Evolutionary conservation across 2,113 vertebrate species (phyloP).

Genomic region (Entomyzon cyanotis): DNA sequence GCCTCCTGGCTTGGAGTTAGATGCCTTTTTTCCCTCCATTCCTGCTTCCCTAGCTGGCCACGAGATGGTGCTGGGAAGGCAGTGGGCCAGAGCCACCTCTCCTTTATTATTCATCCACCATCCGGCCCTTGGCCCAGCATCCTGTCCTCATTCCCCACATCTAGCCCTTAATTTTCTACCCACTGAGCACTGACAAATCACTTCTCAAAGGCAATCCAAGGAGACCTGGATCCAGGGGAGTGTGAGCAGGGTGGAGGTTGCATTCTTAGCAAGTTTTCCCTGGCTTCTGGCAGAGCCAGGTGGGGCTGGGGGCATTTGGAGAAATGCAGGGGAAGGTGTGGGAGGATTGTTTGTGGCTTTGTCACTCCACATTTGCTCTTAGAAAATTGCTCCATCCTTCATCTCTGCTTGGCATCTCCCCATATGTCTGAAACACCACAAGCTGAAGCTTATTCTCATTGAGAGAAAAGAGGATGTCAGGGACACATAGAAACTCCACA

Average conservation of each 20-base stretch:
- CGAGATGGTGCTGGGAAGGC: slow-evolving; percentile 39
- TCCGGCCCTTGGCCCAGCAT: neutral
- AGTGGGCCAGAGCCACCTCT: neutral
- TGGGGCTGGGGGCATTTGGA: neutral
- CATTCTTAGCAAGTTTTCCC: neutral
- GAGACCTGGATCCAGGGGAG: neutral
- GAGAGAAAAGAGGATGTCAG: neutral
- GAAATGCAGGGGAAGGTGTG: neutral
- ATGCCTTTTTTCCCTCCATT: neutral
- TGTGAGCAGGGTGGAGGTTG: neutral
- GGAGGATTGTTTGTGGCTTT: neutral
- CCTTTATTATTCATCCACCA: neutral
- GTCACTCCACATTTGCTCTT: neutral
- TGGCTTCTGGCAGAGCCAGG: neutral
- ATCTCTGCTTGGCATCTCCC: neutral
- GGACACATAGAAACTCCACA: neutral
- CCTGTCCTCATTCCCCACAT: neutral
- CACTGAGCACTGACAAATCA: neutral
- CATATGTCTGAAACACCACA: neutral
- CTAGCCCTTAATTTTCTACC: neutral
- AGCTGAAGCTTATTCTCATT: neutral
- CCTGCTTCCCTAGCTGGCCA: neutral
- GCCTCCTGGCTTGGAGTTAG: neutral
- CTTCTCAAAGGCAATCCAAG: neutral
- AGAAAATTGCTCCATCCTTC: neutral